Evolutionary conservation across 2,113 vertebrate genomes (phyloP), one percentile per base, ranked within the genome.

Genomic region (Gasterosteus aculeatus): DNA sequence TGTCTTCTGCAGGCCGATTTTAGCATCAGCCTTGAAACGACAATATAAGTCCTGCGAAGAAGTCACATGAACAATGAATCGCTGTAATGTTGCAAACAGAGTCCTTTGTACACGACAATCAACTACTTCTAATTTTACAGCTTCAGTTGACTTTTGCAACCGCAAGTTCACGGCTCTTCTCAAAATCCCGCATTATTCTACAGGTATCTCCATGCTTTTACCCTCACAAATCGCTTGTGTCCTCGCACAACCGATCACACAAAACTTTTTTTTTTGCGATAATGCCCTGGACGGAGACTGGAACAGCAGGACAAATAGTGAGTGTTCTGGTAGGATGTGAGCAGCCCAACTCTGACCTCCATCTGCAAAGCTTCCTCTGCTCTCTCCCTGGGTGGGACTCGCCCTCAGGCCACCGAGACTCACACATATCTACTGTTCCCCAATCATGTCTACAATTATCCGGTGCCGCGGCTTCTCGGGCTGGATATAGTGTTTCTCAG

Each of bases 341-440:
- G 82, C 83, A 70, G 70, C 47, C 67, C 35, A 81, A 59, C 71
- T 61, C 35, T 89, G 88, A 90, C 90, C 89, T 85, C 84, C 85
- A 90, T 90, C 90, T 90, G 83, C 58, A 47, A 16, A 10, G 86
- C 69, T 91, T 94, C 91, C 92, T 89, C 79, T 89, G 65, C 78
- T 47, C 57, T 56, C 89, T 86, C 87, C 82, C 82, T 90, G 92
- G 92, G 91, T 93, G 91, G 90, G 90, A 90, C 87, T 72, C n/a
- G 88, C 74, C 78, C 68, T 66, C 26, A 19, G 78, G 41, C 66
- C 19, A 18, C 68, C 60, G 69, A 84, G 86, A 80, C 74, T 82
- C 76, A 88, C 81, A 72, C 75, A 89, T 86, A 84, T 82, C 82
- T 76, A 87, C 84, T 87, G 72, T 82, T 82, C 77, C 42, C 69